Conservation (phyloP, 2,888 invertebrate species). For the Mamestra brassicae region DNA sequence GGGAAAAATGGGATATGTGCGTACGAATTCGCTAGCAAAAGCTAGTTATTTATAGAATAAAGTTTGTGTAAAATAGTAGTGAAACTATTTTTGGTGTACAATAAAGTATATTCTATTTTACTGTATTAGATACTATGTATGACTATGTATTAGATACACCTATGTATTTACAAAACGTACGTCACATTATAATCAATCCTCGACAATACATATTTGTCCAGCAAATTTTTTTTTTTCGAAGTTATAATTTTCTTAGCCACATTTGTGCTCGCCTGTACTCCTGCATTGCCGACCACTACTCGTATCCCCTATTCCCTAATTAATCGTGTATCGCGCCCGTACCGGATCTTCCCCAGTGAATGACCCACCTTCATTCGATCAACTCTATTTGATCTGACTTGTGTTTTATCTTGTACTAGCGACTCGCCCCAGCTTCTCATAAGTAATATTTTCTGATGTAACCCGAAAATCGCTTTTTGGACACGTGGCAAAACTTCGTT, state of each 20-base stretch:
- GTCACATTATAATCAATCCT: not conserved
- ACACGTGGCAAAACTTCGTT: too few relatives aligned
- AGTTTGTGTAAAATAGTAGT: too few relatives aligned
- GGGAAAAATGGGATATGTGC: too few relatives aligned
- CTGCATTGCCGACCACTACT: slow-evolving; percentile 80
- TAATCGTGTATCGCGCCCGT: slow-evolving; percentile 85
- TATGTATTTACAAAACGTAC: not conserved
- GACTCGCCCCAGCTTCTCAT: too few relatives aligned
- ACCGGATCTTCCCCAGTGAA: slow-evolving; percentile 81
- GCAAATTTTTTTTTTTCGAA: not conserved
- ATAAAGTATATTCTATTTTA: too few relatives aligned
- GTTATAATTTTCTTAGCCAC: not conserved
- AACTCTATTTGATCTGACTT: slow-evolving; percentile 60
- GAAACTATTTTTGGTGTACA: too few relatives aligned
- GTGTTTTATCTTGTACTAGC: slow-evolving; percentile 25
- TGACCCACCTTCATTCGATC: slow-evolving; percentile 84
- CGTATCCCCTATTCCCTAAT: slow-evolving; percentile 85
- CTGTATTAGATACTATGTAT: too few relatives aligned
- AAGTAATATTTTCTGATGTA: too few relatives aligned
- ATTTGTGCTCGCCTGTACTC: slow-evolving; percentile 71
- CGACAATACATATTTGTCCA: not conserved
- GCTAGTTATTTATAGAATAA: too few relatives aligned
- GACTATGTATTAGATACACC: too few relatives aligned
- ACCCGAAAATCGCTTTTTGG: too few relatives aligned
- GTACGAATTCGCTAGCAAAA: too few relatives aligned